Conservation (phyloP, 2,888 invertebrate genomes). For the Globia sparganii region DNA sequence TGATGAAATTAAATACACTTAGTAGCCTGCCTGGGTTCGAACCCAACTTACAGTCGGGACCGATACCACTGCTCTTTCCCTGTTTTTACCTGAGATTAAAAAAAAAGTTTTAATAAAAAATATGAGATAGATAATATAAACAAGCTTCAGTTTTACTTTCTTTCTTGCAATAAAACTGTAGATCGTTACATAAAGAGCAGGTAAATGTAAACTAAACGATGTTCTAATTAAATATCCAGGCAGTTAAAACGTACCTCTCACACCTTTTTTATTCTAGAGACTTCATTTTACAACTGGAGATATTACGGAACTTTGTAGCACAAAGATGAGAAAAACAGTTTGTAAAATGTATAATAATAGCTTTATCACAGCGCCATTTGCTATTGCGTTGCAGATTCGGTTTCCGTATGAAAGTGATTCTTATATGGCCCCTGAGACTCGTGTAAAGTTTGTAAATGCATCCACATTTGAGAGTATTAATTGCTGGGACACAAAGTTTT, state of each 20-base stretch:
- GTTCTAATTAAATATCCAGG: constrained; percentile 52
- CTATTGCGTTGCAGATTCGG: neutral
- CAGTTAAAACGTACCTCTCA: constrained; percentile 33
- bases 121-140: neutral
- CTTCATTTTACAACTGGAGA: constrained; percentile 21
- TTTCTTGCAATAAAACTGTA: constrained; percentile 27
- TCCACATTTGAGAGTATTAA: neutral
- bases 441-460: neutral
- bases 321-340: neutral
- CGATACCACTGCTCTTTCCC: neutral
- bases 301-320: constrained; percentile 13
- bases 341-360: neutral
- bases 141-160: neutral
- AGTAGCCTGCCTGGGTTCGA: neutral
- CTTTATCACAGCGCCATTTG: neutral
- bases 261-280: constrained; percentile 36
- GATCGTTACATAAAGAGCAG: neutral
- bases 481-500: neutral
- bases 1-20: neutral
- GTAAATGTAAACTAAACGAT: constrained; percentile 42
- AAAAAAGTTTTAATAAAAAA: constrained; percentile 17
- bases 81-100: constrained; percentile 2
- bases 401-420: neutral
- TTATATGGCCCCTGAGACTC: neutral
- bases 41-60: neutral